These are phyloP conservation scores for Tetrao urogallus DNA, from an alignment of 2,113 vertebrate species.

Conservation along the genomic window DNA sequence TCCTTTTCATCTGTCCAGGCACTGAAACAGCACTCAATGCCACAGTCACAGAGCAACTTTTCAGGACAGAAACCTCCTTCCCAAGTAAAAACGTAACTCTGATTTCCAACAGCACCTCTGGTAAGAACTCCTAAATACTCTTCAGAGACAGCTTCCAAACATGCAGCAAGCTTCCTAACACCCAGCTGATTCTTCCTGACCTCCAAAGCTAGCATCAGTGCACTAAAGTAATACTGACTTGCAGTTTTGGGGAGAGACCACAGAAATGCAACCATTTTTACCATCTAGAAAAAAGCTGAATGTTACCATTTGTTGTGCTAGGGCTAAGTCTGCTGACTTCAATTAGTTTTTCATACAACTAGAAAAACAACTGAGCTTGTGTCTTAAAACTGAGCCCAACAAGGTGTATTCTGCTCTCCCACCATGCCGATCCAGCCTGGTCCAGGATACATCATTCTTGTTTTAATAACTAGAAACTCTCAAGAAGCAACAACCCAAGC, in stretches of 20 bases:
- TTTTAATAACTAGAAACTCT: background rate
- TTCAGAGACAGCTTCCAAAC: background rate
- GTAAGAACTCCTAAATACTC: background rate
- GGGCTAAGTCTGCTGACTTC: background rate
- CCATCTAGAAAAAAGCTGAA: background rate
- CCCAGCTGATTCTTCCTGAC: background rate
- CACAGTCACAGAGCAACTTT: background rate
- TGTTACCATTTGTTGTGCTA: background rate
- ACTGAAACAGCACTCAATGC: background rate
- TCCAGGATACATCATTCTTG: accelerated
- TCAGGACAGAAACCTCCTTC: background rate
- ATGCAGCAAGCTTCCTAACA: background rate
- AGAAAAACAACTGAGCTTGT: background rate
- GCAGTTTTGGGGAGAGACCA: no score
- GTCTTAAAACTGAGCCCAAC: background rate
- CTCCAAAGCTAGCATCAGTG: background rate
- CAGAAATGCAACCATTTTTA: background rate
- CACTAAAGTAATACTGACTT: background rate
- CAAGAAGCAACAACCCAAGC: background rate
- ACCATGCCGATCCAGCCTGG: background rate
- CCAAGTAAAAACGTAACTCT: background rate
- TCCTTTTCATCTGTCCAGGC: background rate
- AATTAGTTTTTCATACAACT: background rate
- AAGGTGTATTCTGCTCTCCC: background rate
- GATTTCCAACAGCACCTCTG: background rate